Base-by-base conservation (phyloP, 35 echinoderm and acorn worm genomes). In the Patiria miniata region DNA sequence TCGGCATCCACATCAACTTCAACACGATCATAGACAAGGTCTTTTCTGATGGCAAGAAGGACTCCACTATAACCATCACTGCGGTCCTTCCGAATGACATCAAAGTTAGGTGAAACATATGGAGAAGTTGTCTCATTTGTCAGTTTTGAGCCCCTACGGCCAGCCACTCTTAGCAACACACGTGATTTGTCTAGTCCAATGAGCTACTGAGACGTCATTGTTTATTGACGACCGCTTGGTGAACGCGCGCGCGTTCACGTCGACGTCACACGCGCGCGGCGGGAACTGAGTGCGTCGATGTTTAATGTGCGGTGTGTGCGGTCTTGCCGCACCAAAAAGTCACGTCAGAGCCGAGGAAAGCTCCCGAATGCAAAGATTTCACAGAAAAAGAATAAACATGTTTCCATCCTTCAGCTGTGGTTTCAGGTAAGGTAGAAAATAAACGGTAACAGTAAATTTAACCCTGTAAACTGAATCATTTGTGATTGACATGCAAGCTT, bases 31-130 rank as follows among this genome's bases (percentile, higher is more conserved):
- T 60, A 81, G 39, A 88, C 65, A 17, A 83, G 52, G 18, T 56
- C 40, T 28, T 93, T 93, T 29, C 40, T 85, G 54, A 52, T 69
- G 50, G 86, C 91, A 17, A 88, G 53, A 39, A 81, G 77, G 26
- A 93, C 91, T 29, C 79, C 78, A 52, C 85, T 59, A 77, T 81
- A 88, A 30, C 83, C 73, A 77, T 78, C 39, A 42, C 8, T 23
- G 33, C 79, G 37, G 76, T 88, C 86, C 38, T 93, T 88, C 18
- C 85, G 77, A 38, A 88, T 59, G 28, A 83, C 86, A 21, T 88
- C 68, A 68, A n/a, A n/a, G n/a, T n/a, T n/a, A 54, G 52, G 7
- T 3, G 2, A 3, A 56, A 56, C 53, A 56, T 56, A 56, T 56
- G 53, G 53, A 56, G 53, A 56, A 56, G 53, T 56, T 56, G 53